Conservation (phyloP, 23 tunicate species). For the Trididemnum clinides region DNA sequence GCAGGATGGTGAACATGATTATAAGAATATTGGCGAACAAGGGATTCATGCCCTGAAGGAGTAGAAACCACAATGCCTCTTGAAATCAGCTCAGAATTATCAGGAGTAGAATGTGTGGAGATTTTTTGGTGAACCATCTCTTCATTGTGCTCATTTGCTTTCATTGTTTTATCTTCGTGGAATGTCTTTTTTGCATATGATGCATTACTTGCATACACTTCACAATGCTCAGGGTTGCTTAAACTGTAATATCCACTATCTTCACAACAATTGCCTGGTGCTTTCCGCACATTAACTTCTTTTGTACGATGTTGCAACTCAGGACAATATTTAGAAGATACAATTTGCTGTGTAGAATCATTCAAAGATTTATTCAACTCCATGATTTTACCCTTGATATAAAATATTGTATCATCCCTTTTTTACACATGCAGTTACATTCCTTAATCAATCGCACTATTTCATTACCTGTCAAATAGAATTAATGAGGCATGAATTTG, state of each 20-base stretch:
- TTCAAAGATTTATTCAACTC: conserved; percentile 1
- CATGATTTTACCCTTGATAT: not conserved
- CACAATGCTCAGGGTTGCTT: conserved; percentile 4
- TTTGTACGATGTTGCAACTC: not conserved
- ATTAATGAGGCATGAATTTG: too few species aligned
- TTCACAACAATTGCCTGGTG: not conserved
- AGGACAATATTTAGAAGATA: not conserved
- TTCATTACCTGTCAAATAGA: too few species aligned
- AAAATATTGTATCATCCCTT: conserved; percentile 13
- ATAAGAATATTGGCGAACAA: not conserved
- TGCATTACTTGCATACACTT: not conserved
- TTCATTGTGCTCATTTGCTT: not conserved
- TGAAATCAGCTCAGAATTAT: not conserved
- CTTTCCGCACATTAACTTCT: not conserved
- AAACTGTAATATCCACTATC: conserved; percentile 21
- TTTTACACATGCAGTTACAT: not conserved
- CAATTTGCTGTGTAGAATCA: not conserved
- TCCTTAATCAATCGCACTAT: too few species aligned
- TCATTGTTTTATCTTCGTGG: not conserved
- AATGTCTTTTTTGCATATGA: not conserved
- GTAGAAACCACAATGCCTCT: not conserved
- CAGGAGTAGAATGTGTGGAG: not conserved
- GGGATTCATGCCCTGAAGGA: not conserved
- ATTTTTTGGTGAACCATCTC: not conserved
- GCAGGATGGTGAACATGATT: not conserved